Evolutionary conservation across 2,888 invertebrate species (phyloP), one percentile per base, ranked within the genome.

Genomic region (Mimumesa dahlbomi): DNA sequence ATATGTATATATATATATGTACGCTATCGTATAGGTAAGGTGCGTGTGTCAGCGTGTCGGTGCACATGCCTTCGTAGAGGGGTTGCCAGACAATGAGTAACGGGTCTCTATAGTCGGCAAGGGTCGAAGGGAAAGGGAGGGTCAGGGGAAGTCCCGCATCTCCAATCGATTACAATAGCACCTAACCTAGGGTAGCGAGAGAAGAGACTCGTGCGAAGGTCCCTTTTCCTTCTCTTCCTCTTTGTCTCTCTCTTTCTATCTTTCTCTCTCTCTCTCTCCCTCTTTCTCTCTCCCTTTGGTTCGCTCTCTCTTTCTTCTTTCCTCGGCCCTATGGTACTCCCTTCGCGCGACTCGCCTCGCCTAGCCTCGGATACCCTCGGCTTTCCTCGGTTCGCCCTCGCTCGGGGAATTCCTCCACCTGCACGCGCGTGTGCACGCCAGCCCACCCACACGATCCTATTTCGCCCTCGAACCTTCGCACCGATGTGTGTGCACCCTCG

Each of bases 81-180:
- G 81, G 77, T 76, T 79, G 81, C 75, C 83, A 82, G 84, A 84
- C 84, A 85, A 85, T 82, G 84, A 83, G 80, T 83, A 84, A 85
- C 84, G 83, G 82, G 79, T 76, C 77, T 58, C 57, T 74, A 67
- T 67, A 64, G 58, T 46, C 53, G 52, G 62, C 66, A 65, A 74
- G 74, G 74, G 72, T 73, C 72, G 74, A 52, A 50, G 57, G 48
- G 45, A 70, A 73, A 70, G 72, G 76, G 81, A 80, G 77, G 77
- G 75, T 77, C 76, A 75, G 76, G 80, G 79, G 82, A 81, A 81
- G 82, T 81, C 83, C 82, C 82, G 79, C 83, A 82, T 83, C 83
- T 80, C 80, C 84, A 84, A 84, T 84, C 84, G 84, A 84, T 83
- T 84, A 84, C 84, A 84, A 84, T 84, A 82, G 84, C 84, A 84